Conservation (phyloP, 2,888 invertebrate species). For the Yponomeuta sedellus region DNA sequence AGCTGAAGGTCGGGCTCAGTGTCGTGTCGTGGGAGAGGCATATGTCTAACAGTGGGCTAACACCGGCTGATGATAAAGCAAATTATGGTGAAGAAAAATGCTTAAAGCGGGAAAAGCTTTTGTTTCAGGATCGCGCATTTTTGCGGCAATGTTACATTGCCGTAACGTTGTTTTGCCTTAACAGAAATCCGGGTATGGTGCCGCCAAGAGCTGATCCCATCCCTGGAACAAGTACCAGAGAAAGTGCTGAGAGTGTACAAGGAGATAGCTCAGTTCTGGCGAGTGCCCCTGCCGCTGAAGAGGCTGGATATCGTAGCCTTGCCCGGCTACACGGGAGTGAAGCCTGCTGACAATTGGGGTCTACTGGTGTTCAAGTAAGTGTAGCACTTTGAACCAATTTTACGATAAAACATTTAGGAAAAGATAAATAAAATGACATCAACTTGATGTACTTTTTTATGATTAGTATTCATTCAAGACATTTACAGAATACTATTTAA, state of each 20-base stretch:
- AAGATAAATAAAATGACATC: no score
- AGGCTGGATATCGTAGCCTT: slow-evolving; percentile 84
- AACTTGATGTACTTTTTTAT: no score
- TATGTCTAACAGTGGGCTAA: no score
- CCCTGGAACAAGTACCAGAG: slow-evolving; percentile 74
- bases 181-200: slow-evolving; percentile 79
- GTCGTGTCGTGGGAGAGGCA: no score
- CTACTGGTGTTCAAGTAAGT: slow-evolving; percentile 79
- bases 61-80: no score
- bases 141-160: no score
- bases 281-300: slow-evolving; percentile 79
- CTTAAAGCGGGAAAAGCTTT: no score
- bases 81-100: no score
- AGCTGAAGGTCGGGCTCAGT: no score
- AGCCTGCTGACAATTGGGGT: slow-evolving; percentile 88
- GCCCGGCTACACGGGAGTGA: slow-evolving; percentile 82
- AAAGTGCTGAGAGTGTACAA: slow-evolving; percentile 77
- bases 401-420: not conserved
- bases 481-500: no score
- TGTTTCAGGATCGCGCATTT: no score
- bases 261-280: slow-evolving; percentile 79
- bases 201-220: slow-evolving; percentile 77
- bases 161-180: not conserved
- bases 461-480: no score
- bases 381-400: not conserved